phyloP scores from a whole-genome alignment of 37 sponge, comb jelly and placozoan genomes.

The Crambe crambe region DNA sequence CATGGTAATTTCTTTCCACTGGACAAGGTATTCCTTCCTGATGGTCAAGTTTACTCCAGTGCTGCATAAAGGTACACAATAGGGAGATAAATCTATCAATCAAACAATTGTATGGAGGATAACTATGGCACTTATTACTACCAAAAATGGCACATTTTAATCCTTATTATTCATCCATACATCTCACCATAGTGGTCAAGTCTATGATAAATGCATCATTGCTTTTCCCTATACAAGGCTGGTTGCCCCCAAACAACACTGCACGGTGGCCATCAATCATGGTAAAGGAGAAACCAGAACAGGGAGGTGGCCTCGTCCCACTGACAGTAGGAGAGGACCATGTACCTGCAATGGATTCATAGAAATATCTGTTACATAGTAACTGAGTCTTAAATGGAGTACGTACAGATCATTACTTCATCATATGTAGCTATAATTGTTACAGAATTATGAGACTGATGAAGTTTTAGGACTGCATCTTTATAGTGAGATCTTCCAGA shows the following conservation, averaged over 20 bases:
- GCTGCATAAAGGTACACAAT: too few species aligned
- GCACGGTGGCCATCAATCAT: conserved; percentile 26
- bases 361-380: too few species aligned
- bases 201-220: conserved; percentile 58
- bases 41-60: conserved; percentile 23
- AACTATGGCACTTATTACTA: too few species aligned
- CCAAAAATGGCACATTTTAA: neutral
- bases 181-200: conserved; percentile 30
- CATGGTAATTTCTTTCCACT: conserved; percentile 17
- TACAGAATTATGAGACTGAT: too few species aligned
- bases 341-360: neutral
- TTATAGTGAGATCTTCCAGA: too few species aligned
- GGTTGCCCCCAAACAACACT: conserved; percentile 63
- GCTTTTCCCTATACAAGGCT: conserved; percentile 23
- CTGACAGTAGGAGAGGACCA: conserved; percentile 22
- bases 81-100: too few species aligned
- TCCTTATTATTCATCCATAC: too few species aligned
- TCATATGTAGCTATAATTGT: too few species aligned
- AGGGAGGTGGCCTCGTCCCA: conserved; percentile 36
- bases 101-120: too few species aligned
- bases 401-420: too few species aligned
- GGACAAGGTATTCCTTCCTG: conserved; percentile 20
- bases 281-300: conserved; percentile 46
- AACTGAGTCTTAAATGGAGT: too few species aligned
- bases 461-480: too few species aligned